Base-by-base conservation (phyloP, 1,140 invertebrate species). In the Trichomalopsis sarcophagae region DNA sequence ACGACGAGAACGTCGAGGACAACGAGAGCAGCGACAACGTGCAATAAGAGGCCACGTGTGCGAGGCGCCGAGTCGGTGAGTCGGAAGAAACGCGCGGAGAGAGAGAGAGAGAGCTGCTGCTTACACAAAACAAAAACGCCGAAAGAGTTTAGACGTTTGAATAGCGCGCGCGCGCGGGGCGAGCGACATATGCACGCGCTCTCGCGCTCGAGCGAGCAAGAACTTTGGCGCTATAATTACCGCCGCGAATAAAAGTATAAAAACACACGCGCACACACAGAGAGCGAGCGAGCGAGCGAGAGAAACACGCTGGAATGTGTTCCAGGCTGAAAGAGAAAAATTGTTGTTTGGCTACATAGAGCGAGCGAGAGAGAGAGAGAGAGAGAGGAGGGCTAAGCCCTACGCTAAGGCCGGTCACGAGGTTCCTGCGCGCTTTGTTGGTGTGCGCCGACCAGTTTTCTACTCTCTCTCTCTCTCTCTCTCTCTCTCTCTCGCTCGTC, bases 171-270 rank as follows among this genome's bases (percentile, higher is more conserved):
- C 27, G 69, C 23, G 69, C 69, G 69, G 68, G 14, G n/a, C 7
- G 23, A 68, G 9, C 44, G 33, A 62, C 30, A 77, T 66, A 30
- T 55, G 77, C 23, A 30, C 33, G 30, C 68, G 68, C 23, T 11
- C 62, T 85, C 73, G 27, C 62, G 79, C 79, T 50, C 75, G 17
- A 62, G 17, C 47, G 79, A 82, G 62, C 79, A 75, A 44, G 55
- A 62, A 73, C 55, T 90, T 90, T 91, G 90, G 91, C 87, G 89
- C 89, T 92, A 89, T 91, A 90, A 92, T 92, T 90, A 90, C 27
- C 55, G 55, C 55, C 17, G 55, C 55, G 55, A 62, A 62, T 62
- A 62, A 62, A 62, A 62, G 55, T 62, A 62, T 62, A 62, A 62
- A 62, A 62, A 62, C 55, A 62, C 21, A 21, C 55, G 6, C 14